A percentile compares a stretch with the other conserved stretches of the same genome.
Conservation (phyloP, 2,888 invertebrate genomes). For the Imbricaverruca yamaguchii region DNA sequence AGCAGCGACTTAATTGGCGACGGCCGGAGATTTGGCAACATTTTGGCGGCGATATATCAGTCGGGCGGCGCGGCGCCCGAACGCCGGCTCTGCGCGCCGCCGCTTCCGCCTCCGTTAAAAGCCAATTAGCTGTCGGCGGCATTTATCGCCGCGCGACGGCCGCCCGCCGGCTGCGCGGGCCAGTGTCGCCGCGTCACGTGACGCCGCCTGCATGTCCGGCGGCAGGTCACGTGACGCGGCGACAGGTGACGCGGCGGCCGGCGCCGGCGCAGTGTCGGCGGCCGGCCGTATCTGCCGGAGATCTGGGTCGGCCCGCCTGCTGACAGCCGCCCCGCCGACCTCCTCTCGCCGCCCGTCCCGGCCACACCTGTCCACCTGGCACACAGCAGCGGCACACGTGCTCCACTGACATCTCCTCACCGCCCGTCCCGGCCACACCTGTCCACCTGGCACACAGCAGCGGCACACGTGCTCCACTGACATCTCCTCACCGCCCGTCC, state of each 20-base stretch:
- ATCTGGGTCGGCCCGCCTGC: too few species aligned
- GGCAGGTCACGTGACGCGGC: too few species aligned
- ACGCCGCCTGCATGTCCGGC: neutral
- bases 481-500: too few species aligned
- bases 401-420: too few species aligned
- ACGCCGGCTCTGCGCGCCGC: neutral
- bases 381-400: too few species aligned
- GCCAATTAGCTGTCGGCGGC: neutral
- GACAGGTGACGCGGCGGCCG: neutral
- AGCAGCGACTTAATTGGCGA: neutral
- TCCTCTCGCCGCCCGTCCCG: too few species aligned
- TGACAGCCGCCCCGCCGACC: too few species aligned
- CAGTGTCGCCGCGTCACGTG: neutral
- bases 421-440: too few species aligned
- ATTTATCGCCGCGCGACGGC: neutral
- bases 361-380: too few species aligned
- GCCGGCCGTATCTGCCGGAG: neutral
- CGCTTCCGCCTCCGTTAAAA: slow-evolving; percentile 1
- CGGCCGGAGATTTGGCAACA: neutral
- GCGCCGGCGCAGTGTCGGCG: neutral
- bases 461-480: too few species aligned
- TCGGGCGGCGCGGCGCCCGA: neutral
- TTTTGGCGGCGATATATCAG: neutral
- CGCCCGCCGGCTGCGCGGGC: neutral
- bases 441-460: too few species aligned